Base-by-base conservation (phyloP, 2,113 vertebrate genomes). In the Albula goreensis region DNA sequence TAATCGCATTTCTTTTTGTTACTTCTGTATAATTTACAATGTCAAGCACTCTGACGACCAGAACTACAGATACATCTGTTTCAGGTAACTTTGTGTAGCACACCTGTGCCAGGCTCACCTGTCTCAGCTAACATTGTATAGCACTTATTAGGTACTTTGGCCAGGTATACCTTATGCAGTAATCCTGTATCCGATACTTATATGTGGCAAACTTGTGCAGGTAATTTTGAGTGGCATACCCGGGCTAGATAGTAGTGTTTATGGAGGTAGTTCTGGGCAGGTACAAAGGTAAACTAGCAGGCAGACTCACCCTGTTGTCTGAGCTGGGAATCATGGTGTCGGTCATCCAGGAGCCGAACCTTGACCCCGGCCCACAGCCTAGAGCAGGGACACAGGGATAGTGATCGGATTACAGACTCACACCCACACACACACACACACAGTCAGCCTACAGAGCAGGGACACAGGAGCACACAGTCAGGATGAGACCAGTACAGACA, bases 291-390 rank as follows among this genome's bases (percentile, higher is more conserved):
- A 48, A 74, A 5, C 22, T 74, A 31, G 22, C 70, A n/a, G 70
- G n/a, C 53, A 56, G 49, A 92, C 98, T 97, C 90, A 99, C 98
- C 96, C 97, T 94, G 91, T 95, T 99, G 91, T 99, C 98, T 0
- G 96, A 91, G 87, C 97, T 99, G 90, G 98, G 97, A 13, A 98
- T 97, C 97, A 99, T 97, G 0, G 98, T 98, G 92, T 99, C 98
- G 0, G 97, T 99, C 98, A 99, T 99, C 98, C 98, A 99, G n/a
- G 97, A 98, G 6, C 98, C 98, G 0, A 99, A 99, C 87, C 98
- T 95, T 74, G 98, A 99, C 5, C 98, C 98, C 0, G 98, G n/a
- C n/a, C n/a, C n/a, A n/a, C n/a, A n/a, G n/a, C n/a, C n/a, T n/a
- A n/a, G n/a, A n/a, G n/a, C n/a, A n/a, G n/a, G n/a, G n/a, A 98